Evolutionary conservation across 1,140 invertebrate species (phyloP), one percentile per base, ranked within the genome.

Genomic region (Anthonomus grandis): DNA sequence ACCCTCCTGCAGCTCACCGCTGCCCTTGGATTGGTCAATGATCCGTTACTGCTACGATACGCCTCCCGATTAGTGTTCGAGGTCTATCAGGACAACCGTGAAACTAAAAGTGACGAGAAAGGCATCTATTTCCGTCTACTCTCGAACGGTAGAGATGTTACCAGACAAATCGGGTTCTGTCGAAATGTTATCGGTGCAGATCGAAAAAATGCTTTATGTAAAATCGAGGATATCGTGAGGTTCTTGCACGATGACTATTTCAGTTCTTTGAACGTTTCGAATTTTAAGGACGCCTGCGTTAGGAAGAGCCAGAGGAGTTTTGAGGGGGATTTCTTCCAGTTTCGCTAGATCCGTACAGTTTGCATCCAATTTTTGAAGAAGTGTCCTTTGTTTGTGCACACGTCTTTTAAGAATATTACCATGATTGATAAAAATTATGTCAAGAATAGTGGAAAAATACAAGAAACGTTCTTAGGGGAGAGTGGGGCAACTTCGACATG

Each of bases 191-290:
- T 81, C 60, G 75, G 71, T 57, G 70, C 79, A 8, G 76, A 74
- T 3, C 76, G 76, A 22, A 81, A 79, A 47, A 72, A 81, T 34
- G 83, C 83, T 69, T 70, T 91, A 0, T 93, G 90, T 73, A 86
- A 87, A 10, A 88, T 93, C 60, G 89, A 93, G 65, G 87, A 86
- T 67, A 90, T 91, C 18, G 86, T 91, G 12, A 78, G 89, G 38
- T 90, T 90, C 68, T 77, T 91, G 47, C 89, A 91, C 64, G 89
- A 93, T 64, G 87, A 91, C 71, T 93, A 91, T 71, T 93, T 93
- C 69, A 71, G 78, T 6, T 73, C 79, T 10, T 86, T 93, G 31
- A 91, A 91, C 70, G 84, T 84, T 3, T 89, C 85, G 9, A 93
- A 93, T 76, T 90, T 87, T 66, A 91, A 91, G 73, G 89, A 91